Evolutionary conservation across 2,888 invertebrate genomes (phyloP).

Genomic region (Gari tellinella): DNA sequence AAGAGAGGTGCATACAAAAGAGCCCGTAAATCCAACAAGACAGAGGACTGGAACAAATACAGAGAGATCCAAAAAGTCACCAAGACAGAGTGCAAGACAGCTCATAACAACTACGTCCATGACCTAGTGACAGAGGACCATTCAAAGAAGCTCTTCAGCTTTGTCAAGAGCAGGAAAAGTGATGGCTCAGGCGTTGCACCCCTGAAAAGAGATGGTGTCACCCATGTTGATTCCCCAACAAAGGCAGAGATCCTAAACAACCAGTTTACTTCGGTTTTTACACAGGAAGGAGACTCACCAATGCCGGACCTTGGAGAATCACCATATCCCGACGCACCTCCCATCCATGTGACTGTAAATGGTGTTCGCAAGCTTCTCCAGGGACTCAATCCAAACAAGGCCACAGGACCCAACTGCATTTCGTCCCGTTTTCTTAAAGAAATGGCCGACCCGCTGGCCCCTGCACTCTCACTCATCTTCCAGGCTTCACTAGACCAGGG

Average conservation of each 20-base stretch:
- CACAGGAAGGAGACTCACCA: background rate
- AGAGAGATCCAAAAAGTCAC: too few relatives aligned
- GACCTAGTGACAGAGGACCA: too few relatives aligned
- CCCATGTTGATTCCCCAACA: background rate
- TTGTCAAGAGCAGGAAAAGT: background rate
- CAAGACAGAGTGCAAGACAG: too few relatives aligned
- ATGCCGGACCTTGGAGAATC: background rate
- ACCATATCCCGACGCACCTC: background rate
- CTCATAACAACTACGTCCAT: too few relatives aligned
- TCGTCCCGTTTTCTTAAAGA: background rate
- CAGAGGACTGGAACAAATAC: too few relatives aligned
- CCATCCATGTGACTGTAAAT: background rate
- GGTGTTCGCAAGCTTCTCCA: background rate
- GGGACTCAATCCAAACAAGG: background rate
- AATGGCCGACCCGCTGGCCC: background rate
- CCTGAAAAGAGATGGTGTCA: background rate
- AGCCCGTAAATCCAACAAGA: background rate
- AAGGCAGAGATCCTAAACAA: background rate
- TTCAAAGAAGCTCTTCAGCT: too few relatives aligned
- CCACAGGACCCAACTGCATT: too few relatives aligned
- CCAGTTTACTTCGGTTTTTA: background rate
- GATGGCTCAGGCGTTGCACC: background rate
- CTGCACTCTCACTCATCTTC: background rate
- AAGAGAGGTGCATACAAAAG: constrained; percentile 6
- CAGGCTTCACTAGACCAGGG: constrained; percentile 1